These are phyloP conservation scores for Otus scops DNA, from an alignment of 2,797 vertebrate genomes.

Conservation along the genomic window DNA sequence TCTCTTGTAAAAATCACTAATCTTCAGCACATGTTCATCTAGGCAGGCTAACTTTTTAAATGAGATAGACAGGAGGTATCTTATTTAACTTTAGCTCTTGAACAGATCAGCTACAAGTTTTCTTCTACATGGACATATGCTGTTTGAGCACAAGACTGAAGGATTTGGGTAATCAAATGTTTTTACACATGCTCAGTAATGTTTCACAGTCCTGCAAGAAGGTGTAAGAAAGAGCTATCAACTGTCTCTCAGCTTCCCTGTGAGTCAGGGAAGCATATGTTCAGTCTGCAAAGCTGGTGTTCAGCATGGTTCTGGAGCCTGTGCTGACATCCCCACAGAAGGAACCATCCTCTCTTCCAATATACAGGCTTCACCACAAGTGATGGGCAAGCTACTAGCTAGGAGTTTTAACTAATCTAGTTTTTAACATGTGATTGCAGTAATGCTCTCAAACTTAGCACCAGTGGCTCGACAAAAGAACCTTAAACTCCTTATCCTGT, in stretches of 20 bases:
- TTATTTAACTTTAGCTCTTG: not conserved
- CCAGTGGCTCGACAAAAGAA: not conserved
- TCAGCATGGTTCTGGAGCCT: not conserved
- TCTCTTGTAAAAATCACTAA: not conserved
- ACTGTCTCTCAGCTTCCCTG: not conserved
- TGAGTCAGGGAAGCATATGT: not conserved
- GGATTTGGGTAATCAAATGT: not conserved
- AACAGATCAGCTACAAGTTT: not conserved
- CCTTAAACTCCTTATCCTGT: not conserved
- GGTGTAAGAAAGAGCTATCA: not conserved
- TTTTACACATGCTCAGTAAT: not conserved
- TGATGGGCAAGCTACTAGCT: not conserved
- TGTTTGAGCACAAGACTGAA: not conserved
- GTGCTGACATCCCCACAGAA: not conserved
- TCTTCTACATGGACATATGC: rapidly evolving
- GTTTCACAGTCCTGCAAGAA: not conserved
- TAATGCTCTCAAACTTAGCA: not conserved
- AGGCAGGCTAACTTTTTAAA: not conserved
- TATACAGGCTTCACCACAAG: rapidly evolving
- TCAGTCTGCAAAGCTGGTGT: not conserved
- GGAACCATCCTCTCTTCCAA: not conserved
- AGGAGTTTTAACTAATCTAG: not conserved
- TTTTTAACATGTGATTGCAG: not conserved
- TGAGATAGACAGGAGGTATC: not conserved
- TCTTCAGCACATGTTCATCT: not conserved